These are phyloP conservation scores for Apteryx mantelli DNA, from an alignment of 2,113 vertebrate species.

Conservation along the genomic window DNA sequence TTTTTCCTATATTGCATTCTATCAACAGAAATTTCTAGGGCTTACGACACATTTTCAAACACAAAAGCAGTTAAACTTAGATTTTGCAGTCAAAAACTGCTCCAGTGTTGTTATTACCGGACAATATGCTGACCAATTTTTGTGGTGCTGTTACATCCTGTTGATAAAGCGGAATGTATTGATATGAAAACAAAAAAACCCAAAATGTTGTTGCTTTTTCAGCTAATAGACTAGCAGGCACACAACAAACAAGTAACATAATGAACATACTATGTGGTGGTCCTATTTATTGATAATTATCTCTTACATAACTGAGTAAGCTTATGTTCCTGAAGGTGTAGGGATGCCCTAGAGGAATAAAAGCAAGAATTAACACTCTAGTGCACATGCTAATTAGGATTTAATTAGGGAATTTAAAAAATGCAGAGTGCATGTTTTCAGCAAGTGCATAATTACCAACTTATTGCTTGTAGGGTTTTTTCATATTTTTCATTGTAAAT, in stretches of 20 bases:
- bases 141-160: not conserved
- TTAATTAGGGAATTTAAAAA: constrained; percentile 82
- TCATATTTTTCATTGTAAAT: constrained; percentile 76
- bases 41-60: not conserved
- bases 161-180: not conserved
- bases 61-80: not conserved
- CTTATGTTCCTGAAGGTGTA: constrained; percentile 74
- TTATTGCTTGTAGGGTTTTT: constrained; percentile 63
- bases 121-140: not conserved
- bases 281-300: constrained; percentile 77
- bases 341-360: constrained; percentile 74
- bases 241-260: constrained; percentile 24
- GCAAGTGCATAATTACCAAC: constrained; percentile 72
- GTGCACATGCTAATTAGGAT: constrained; percentile 80
- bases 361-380: constrained; percentile 79
- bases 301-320: constrained; percentile 73
- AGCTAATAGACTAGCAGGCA: not conserved
- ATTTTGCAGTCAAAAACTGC: not conserved
- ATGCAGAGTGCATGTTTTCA: constrained; percentile 74
- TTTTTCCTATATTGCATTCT: not conserved
- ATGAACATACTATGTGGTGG: not conserved
- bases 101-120: not conserved
- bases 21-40: not conserved
- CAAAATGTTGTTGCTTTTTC: not conserved
- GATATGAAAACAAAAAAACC: not conserved